Percentiles rank a stretch among this genome's conserved stretches.
Conservation (phyloP, 2,888 invertebrate species). For the Andrena bicolor region DNA sequence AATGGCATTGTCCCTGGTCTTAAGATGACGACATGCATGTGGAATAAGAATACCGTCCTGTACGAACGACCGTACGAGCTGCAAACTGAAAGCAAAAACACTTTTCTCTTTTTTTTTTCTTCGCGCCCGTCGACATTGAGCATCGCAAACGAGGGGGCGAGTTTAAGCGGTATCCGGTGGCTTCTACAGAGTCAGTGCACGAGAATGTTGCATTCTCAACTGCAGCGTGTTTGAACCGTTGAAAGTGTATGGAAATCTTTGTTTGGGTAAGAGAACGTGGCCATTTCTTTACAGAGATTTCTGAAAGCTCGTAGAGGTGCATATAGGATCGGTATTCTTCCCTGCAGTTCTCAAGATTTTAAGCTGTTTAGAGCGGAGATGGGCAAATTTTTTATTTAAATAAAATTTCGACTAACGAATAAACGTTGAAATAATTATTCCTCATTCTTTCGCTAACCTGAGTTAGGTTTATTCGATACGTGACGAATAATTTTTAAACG, state of each 20-base stretch:
- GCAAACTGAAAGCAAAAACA: conserved; percentile 65
- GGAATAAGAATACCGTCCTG: conserved; percentile 69
- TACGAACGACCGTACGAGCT: conserved; percentile 54
- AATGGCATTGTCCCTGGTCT: conserved; percentile 83
- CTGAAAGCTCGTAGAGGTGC: not conserved
- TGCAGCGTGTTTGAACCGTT: not conserved
- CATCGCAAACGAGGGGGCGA: not conserved
- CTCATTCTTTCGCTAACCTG: too few relatives aligned
- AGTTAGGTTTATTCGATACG: too few relatives aligned
- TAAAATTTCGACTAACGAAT: too few relatives aligned
- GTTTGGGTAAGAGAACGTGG: too few relatives aligned
- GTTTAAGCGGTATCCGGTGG: not conserved
- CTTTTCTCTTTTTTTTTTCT: conserved; percentile 64
- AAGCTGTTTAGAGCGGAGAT: not conserved
- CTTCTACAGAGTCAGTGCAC: not conserved
- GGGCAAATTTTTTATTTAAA: too few relatives aligned
- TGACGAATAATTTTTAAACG: too few relatives aligned
- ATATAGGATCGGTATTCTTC: not conserved
- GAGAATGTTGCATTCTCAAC: not conserved
- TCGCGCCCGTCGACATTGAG: not conserved
- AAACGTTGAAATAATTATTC: too few relatives aligned
- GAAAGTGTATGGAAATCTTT: not conserved
- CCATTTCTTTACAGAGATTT: not conserved
- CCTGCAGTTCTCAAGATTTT: not conserved
- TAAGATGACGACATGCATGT: conserved; percentile 78